phyloP scores from a whole-genome alignment of 1,140 invertebrate species.

The Ceratitis capitata region DNA sequence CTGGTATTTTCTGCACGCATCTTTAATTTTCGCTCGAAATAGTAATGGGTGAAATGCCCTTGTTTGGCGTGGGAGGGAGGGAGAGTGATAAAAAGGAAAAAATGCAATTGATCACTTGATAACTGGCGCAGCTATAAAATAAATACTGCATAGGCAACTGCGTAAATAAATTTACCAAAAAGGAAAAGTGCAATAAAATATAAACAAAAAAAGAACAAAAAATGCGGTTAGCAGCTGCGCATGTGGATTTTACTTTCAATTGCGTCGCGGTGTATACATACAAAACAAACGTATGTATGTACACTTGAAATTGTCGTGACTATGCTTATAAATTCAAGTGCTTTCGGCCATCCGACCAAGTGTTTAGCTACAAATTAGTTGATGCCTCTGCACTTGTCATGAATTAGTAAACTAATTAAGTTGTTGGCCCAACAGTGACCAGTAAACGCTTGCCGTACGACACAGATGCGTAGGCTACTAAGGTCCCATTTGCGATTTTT shows the following conservation, averaged over 20 bases:
- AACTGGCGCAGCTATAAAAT: too few species aligned
- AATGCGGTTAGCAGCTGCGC: background rate
- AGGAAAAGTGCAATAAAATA: background rate
- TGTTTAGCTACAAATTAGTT: conserved; percentile 31
- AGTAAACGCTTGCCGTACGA: background rate
- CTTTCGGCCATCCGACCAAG: background rate
- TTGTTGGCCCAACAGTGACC: conserved; percentile 33
- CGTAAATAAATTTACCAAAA: background rate
- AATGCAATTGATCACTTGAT: background rate
- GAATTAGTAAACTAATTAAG: conserved; percentile 37
- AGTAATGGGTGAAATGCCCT: conserved; percentile 21
- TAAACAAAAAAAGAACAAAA: background rate
- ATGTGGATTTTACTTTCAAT: background rate
- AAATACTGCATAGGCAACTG: background rate
- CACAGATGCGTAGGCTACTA: background rate
- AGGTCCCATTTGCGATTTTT: background rate
- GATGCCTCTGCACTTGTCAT: conserved; percentile 31
- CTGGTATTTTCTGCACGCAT: conserved; percentile 36
- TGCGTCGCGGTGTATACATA: too few species aligned
- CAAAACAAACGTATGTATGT: too few species aligned
- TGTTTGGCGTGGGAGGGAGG: background rate
- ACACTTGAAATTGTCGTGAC: background rate
- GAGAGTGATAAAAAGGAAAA: background rate
- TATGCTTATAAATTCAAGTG: conserved; percentile 21
- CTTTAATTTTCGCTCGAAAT: conserved; percentile 36